Evolutionary conservation across 2,797 vertebrate genomes (phyloP), one percentile per base, ranked within the genome.

Genomic region (Graptemys geographica): DNA sequence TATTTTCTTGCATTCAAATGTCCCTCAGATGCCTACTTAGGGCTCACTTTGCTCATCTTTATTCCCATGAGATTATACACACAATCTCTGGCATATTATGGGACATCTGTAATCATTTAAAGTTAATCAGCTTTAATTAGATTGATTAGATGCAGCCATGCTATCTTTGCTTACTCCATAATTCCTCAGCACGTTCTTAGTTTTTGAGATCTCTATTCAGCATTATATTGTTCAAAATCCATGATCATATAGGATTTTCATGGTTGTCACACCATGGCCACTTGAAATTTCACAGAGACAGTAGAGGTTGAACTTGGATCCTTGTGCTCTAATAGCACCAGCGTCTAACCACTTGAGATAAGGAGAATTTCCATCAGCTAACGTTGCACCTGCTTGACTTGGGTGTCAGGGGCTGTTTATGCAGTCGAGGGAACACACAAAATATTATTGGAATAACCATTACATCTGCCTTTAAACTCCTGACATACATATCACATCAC

Each of bases 271-370:
- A 84, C 16, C 10, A 53, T 0, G 6, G 13, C 2, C 56, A 41
- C 76, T 47, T 65, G 16, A 81, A 94, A 87, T 90, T 96, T 95
- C 87, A 88, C 37, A 4, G 27, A 52, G 6, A 19, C 5, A 51
- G 6, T 33, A 85, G 1, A 8, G 55, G 84, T 1, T 79, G n/a
- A 83, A 82, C 21, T 5, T 5, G 88, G 83, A 84, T 79, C 5
- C 25, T 89, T 37, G n/a, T 49, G 16, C 13, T 49, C 44, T 84
- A 84, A 82, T 86, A 92, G 44, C 37, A 5, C 15, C 6, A 31
- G n/a, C 18, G 15, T 37, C 41, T 28, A 31, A 86, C 21, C 4
- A n/a, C 19, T 11, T 82, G 52, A 90, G 85, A 90, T 37, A 91
- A 90, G 85, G 47, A 81, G 1, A 83, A 96, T 76, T 92, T 93